These are phyloP conservation scores for Origma solitaria DNA, from an alignment of 2,113 vertebrate genomes.

Conservation along the genomic window DNA sequence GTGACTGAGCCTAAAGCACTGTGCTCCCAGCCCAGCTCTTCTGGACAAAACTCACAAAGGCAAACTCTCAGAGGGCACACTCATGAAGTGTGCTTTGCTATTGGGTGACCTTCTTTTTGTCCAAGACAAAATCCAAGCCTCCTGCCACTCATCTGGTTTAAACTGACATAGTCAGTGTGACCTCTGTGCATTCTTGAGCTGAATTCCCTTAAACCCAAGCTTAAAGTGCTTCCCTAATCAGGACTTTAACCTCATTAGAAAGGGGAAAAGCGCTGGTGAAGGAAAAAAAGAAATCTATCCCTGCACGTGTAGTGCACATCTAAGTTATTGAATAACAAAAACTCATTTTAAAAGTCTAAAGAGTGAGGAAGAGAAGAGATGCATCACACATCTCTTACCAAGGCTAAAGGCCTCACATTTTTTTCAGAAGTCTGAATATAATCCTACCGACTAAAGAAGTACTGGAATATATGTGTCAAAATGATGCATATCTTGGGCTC, in stretches of 20 bases:
- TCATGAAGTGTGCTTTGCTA: neutral
- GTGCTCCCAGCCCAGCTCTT: neutral
- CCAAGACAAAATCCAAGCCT: neutral
- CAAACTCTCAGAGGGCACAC: neutral
- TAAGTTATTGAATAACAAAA: neutral
- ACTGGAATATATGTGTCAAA: conserved; percentile 70
- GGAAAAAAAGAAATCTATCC: neutral
- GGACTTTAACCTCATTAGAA: neutral
- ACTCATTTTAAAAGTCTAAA: neutral
- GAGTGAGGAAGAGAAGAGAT: neutral
- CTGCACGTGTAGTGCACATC: neutral
- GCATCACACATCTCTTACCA: neutral
- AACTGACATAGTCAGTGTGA: neutral
- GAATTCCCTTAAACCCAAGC: neutral
- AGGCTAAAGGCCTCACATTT: conserved; percentile 13
- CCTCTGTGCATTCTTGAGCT: neutral
- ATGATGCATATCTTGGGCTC: conserved; percentile 61
- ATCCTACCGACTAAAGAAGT: conserved; percentile 44
- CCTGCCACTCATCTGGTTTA: neutral
- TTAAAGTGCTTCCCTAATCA: conserved; percentile 1
- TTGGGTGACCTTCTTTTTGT: neutral
- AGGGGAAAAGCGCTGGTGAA: neutral
- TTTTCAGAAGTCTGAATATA: conserved; percentile 50
- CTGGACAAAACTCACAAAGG: neutral
- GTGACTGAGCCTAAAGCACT: neutral